Percentiles rank a stretch among this genome's conserved stretches.
phyloP scores from a whole-genome alignment of 2,113 vertebrate genomes.

The Hypomesus transpacificus region DNA sequence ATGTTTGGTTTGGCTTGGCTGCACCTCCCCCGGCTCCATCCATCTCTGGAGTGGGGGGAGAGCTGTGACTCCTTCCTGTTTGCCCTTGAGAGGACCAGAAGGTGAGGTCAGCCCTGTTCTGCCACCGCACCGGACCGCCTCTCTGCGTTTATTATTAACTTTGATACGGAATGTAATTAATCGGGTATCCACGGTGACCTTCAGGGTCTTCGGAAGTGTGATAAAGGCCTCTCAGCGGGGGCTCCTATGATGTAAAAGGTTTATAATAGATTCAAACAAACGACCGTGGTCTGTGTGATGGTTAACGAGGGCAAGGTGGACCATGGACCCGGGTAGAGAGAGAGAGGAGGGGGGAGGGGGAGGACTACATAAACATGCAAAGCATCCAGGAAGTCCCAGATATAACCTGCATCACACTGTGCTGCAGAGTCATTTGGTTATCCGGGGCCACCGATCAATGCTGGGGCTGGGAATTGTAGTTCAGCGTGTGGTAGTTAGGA shows the following conservation, averaged over 20 bases:
- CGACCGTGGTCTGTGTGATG: constrained; percentile 46
- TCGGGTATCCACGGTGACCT: constrained; percentile 55
- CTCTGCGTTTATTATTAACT: constrained; percentile 69
- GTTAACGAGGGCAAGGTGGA: constrained; percentile 52
- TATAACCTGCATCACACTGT: neutral
- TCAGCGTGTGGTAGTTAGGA: no score
- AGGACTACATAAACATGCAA: neutral
- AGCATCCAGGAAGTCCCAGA: neutral
- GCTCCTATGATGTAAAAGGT: constrained; percentile 47
- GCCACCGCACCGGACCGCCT: constrained; percentile 5
- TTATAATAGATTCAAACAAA: constrained; percentile 59
- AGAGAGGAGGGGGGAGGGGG: neutral
- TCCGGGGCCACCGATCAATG: no score
- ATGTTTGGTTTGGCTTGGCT: constrained; percentile 37
- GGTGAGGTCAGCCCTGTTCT: constrained; percentile 47
- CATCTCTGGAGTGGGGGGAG: constrained; percentile 45
- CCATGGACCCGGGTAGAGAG: constrained; percentile 25
- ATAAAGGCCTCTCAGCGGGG: constrained; percentile 50
- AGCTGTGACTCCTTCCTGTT: constrained; percentile 34
- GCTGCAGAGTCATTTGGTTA: no score
- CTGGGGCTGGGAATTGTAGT: no score
- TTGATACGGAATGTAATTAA: constrained; percentile 69
- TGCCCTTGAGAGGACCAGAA: constrained; percentile 63
- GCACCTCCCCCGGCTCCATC: constrained; percentile 47
- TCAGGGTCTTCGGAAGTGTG: constrained; percentile 48